These are phyloP conservation scores for Argyresthia goedartella DNA, from an alignment of 2,888 invertebrate species.

Conservation along the genomic window DNA sequence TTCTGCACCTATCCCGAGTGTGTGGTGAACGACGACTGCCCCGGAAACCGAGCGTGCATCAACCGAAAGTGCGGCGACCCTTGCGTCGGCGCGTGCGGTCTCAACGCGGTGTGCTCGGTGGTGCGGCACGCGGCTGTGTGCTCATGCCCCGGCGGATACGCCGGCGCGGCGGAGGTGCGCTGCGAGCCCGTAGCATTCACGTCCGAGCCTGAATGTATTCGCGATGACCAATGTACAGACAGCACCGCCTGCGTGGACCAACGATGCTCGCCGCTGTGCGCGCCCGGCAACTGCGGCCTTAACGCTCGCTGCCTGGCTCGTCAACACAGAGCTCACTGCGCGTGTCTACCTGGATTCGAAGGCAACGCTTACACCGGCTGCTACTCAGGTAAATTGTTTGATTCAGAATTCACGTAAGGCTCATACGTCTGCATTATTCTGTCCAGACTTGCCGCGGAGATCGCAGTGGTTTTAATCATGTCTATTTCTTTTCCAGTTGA, in stretches of 20 bases:
- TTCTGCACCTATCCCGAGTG: constrained; percentile 87
- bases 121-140: constrained; percentile 82
- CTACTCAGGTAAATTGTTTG: constrained; percentile 72
- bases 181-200: constrained; percentile 64
- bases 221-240: constrained; percentile 84
- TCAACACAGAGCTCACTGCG: constrained; percentile 84
- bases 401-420: too few relatives aligned
- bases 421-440: too few relatives aligned
- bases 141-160: constrained; percentile 82
- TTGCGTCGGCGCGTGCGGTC: constrained; percentile 84
- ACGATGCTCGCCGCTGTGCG: constrained; percentile 82
- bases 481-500: constrained; percentile 70
- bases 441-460: too few relatives aligned
- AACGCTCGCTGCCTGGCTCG: constrained; percentile 85
- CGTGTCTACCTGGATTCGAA: constrained; percentile 84
- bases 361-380: constrained; percentile 87
- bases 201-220: constrained; percentile 77
- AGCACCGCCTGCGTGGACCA: constrained; percentile 85
- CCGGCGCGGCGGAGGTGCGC: constrained; percentile 82
- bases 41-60: constrained; percentile 84
- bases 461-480: too few relatives aligned
- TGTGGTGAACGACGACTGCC: constrained; percentile 88
- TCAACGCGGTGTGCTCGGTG: constrained; percentile 86
- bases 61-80: constrained; percentile 88
- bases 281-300: constrained; percentile 77